These are phyloP conservation scores for Phaonia tiefii DNA, from an alignment of 2,888 invertebrate species.

Conservation along the genomic window DNA sequence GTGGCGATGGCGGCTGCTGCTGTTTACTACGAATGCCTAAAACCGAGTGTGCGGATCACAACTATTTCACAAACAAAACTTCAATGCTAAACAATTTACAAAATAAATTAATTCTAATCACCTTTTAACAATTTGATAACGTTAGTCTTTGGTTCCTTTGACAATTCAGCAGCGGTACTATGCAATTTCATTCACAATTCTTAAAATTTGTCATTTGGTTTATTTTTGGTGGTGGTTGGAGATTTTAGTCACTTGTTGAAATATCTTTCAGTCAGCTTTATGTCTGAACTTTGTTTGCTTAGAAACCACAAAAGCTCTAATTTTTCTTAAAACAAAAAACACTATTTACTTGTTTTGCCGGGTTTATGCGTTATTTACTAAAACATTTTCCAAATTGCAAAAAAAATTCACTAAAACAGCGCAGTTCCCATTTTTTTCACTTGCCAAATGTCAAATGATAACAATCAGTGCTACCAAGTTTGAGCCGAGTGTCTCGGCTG, in stretches of 20 bases:
- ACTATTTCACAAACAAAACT: neutral
- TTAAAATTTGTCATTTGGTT: too few species aligned
- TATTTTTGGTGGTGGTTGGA: too few species aligned
- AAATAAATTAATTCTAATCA: neutral
- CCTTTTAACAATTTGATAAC: too few species aligned
- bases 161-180: too few species aligned
- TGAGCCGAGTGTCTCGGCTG: too few species aligned
- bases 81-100: neutral
- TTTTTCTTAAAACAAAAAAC: too few species aligned
- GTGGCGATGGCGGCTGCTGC: slow-evolving; percentile 68
- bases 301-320: too few species aligned
- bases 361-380: neutral
- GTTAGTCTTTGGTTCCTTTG: too few species aligned
- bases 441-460: slow-evolving; percentile 41
- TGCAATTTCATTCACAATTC: too few species aligned
- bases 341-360: slow-evolving; percentile 4
- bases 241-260: too few species aligned
- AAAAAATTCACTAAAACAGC: slow-evolving; percentile 22
- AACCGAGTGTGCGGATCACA: slow-evolving; percentile 1
- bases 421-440: slow-evolving; percentile 28
- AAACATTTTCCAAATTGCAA: slow-evolving; percentile 6
- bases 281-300: too few species aligned
- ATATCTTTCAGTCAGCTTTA: too few species aligned
- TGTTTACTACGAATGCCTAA: slow-evolving; percentile 16
- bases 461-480: slow-evolving; percentile 47